Conservation (phyloP, 2,797 vertebrate species). For the Gallinago solitaria region DNA sequence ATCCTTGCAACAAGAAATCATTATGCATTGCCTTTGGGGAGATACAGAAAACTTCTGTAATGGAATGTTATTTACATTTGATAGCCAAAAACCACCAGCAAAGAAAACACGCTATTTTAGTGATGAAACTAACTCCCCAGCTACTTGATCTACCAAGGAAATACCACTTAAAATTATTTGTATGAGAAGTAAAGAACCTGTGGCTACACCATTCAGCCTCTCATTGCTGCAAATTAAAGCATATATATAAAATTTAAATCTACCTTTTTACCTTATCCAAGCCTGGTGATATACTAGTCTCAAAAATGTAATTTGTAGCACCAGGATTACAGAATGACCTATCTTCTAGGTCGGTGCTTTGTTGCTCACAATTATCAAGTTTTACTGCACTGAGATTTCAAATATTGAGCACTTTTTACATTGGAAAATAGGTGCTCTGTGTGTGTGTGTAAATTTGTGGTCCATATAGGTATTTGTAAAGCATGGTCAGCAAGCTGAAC, state of each 20-base stretch:
- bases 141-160: background rate
- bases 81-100: background rate
- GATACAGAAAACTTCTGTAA: background rate
- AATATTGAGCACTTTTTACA: background rate
- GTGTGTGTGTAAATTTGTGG: background rate
- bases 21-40: slow-evolving; percentile 11
- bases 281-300: background rate
- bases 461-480: background rate
- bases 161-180: background rate
- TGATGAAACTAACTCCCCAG: background rate
- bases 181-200: background rate
- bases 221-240: background rate
- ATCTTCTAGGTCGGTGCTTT: background rate
- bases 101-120: background rate
- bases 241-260: background rate
- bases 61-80: slow-evolving; percentile 20
- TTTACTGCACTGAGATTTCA: background rate
- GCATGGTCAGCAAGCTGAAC: background rate
- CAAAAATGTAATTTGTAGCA: background rate
- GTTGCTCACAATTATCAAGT: background rate
- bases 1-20: slow-evolving; percentile 54
- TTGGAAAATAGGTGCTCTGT: background rate
- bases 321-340: background rate
- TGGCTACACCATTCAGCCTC: background rate
- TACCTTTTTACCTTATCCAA: background rate